Conservation (phyloP, 2,888 invertebrate genomes). For the Nephrocerus scutellatus region DNA sequence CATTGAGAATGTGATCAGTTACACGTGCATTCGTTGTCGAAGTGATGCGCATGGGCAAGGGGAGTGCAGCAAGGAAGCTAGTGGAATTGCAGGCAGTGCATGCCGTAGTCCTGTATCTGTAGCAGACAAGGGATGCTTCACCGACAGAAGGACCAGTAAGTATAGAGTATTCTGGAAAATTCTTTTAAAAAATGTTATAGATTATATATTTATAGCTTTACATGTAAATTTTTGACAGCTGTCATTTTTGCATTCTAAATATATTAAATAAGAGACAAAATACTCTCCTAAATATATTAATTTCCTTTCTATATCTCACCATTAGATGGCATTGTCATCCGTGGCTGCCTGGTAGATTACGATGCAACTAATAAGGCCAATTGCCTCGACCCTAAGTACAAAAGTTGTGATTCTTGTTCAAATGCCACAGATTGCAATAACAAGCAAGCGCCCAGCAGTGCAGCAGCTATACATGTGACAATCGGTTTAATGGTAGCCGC, state of each 20-base stretch:
- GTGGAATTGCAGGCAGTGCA: not conserved
- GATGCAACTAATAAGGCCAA: slow-evolving; percentile 9
- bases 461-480: not conserved
- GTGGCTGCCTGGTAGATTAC: slow-evolving; percentile 34
- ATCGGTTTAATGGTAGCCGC: slow-evolving; percentile 6
- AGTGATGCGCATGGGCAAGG: slow-evolving; percentile 19
- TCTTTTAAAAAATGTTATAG: no score
- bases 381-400: slow-evolving; percentile 10
- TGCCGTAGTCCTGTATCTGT: slow-evolving; percentile 19
- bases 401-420: slow-evolving; percentile 10
- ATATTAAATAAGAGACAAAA: not conserved
- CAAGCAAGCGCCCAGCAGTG: slow-evolving; percentile 2
- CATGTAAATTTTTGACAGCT: not conserved
- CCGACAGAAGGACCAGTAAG: slow-evolving; percentile 29
- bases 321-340: slow-evolving; percentile 29
- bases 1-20: slow-evolving; percentile 3
- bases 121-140: slow-evolving; percentile 24
- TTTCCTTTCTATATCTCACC: slow-evolving; percentile 9
- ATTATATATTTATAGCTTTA: no score
- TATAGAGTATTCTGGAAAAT: no score
- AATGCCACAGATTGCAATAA: slow-evolving; percentile 14
- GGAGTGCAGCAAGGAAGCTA: slow-evolving; percentile 10
- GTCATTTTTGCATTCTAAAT: not conserved
- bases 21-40: slow-evolving; percentile 29
- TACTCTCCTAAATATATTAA: not conserved